Evolutionary conservation across 2,888 invertebrate genomes (phyloP), one percentile per base, ranked within the genome.

Genomic region (Sarcophaga variegata): DNA sequence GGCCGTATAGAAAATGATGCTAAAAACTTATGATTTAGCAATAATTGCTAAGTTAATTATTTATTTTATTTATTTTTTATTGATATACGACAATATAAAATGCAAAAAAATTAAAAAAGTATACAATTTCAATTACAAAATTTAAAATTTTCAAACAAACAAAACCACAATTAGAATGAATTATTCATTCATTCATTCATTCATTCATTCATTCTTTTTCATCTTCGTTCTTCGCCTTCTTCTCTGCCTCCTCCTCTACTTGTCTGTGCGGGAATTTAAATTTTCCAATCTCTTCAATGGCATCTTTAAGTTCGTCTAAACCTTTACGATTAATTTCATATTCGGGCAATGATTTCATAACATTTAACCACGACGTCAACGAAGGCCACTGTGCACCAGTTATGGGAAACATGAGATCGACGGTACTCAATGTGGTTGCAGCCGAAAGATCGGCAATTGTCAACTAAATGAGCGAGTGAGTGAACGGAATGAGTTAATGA

Each of bases 401-500:
- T 69, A 94, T 90, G 17, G 94, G 94, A 90, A 94, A 93, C 89
- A 94, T 90, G 83, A 94, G 91, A 91, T 93, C 91, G 54, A 93
- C 90, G n/a, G 93, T 93, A 79, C 93, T 93, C 78, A 94, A 81
- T 87, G 94, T 93, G 86, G 94, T 91, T 85, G 94, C 91, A 78
- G 94, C 91, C 64, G 94, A 93, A 88, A 94, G 90, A 90, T 94
- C 94, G 70, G 94, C 94, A 85, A 94, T 92, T 72, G 93, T 93
- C 85, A 92, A 85, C 93, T 93, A 83, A 71, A 89, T 88, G 60
- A 20, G 69, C 47, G 77, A 78, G 80, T 74, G 70, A 88, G 81
- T 37, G 6, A n/a, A 2, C 17, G 49, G 49, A 14, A 49, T 49
- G 2, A 49, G 14, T 49, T 14, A 11, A 2, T 49, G 1, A 17